Evolutionary conservation across 2,797 vertebrate species (phyloP), one percentile per base, ranked within the genome.

Genomic region (Sparus aurata): DNA sequence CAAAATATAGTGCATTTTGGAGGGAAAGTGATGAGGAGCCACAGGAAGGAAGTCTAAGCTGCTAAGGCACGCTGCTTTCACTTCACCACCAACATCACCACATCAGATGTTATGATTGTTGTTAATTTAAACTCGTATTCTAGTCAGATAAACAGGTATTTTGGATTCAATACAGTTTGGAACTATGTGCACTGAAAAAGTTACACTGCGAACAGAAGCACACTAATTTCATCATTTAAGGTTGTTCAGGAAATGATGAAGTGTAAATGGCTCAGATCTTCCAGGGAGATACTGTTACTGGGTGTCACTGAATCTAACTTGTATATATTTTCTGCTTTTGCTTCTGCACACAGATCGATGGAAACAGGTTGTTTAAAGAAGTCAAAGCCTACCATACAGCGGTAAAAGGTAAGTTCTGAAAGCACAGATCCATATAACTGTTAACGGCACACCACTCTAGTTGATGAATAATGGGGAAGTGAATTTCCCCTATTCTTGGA

Each of bases 321-420:
- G 0, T 38, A 18, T 41, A 3, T 57, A 1, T 70, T 65, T 74
- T 80, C 18, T 68, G 5, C n/a, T 38, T 55, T 20, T 79, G 23
- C 61, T 62, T 59, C 4, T 65, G 62, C 87, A 94, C 45, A 73
- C 93, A 98, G 97, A 88, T 75, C 0, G 97, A 99, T 87, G 97
- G 96, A 38, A 83, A 90, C 75, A 95, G 91, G 84, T 93, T 99
- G 81, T 95, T 94, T 87, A 99, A 98, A 89, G 97, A 99, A 45
- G 96, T 98, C 23, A 97, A 94, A 87, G 94, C 95, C 45, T 97
- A 98, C 92, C 87, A 96, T 1, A 78, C 85, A 4, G 95, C 97
- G 0, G 97, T 98, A 66, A 98, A 96, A 97, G 96, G 98, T 98
- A 87, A 34, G 85, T 80, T 34, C 11, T 30, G 0, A 45, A 53